Conservation (phyloP, 2,113 vertebrate species). For the Oreochromis aureus region DNA sequence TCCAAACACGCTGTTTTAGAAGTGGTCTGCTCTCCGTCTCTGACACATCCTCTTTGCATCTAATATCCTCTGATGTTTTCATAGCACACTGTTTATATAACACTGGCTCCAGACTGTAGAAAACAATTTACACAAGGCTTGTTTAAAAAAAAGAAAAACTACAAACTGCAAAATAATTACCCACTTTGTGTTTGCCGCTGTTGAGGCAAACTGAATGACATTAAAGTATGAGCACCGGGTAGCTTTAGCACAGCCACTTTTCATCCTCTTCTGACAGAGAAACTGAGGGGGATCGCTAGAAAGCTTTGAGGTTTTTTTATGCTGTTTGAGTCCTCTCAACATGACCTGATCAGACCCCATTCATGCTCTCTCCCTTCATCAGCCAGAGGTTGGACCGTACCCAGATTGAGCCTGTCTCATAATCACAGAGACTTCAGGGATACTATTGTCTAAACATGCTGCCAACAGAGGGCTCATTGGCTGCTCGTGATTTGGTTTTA, state of each 20-base stretch:
- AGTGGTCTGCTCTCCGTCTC: conserved; percentile 1
- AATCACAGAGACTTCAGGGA: conserved; percentile 25
- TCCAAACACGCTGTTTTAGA: conserved; percentile 17
- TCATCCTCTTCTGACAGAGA: conserved; percentile 43
- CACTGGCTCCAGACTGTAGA: conserved; percentile 16
- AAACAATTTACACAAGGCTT: conserved; percentile 23
- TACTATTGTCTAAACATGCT: conserved; percentile 18
- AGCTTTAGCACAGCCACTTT: conserved; percentile 24
- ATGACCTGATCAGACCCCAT: conserved; percentile 44
- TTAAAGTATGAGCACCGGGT: conserved; percentile 21
- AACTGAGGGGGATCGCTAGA: conserved; percentile 25
- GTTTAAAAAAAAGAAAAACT: conserved; percentile 8
- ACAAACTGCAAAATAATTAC: conserved; percentile 44
- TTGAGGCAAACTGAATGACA: conserved; percentile 30
- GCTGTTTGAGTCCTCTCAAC: conserved; percentile 38
- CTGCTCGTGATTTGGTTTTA: conserved; percentile 10
- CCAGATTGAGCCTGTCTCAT: conserved; percentile 49
- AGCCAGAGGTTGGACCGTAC: conserved; percentile 20
- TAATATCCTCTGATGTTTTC: conserved; percentile 29
- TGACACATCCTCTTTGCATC: conserved; percentile 31
- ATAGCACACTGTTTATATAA: conserved; percentile 9
- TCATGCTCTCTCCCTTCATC: conserved; percentile 42
- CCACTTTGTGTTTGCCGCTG: conserved; percentile 13
- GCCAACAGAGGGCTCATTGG: conserved; percentile 10
- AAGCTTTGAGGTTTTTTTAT: conserved; percentile 30